Evolutionary conservation across 92 coral and sea anemone genomes (phyloP).

Genomic region (Porites divaricata): DNA sequence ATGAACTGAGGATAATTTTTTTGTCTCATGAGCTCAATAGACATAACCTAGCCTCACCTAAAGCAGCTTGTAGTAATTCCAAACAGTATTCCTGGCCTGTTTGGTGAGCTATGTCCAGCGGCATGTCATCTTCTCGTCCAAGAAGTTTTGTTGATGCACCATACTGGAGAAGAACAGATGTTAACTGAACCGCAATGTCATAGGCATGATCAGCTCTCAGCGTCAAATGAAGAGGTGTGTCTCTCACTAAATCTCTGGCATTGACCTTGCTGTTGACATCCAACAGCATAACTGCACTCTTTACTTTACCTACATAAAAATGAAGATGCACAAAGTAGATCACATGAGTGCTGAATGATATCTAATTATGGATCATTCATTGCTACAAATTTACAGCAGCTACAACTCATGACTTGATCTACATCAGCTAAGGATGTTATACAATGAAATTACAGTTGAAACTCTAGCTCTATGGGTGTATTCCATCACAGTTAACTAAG

Average conservation of each 20-base stretch:
- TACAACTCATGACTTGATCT: too few relatives aligned
- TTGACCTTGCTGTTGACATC: slow-evolving; percentile 85
- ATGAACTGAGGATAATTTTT: too few relatives aligned
- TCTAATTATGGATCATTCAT: too few relatives aligned
- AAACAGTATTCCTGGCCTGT: slow-evolving; percentile 75
- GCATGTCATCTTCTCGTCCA: slow-evolving; percentile 89
- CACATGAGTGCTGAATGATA: too few relatives aligned
- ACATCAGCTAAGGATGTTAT: too few relatives aligned
- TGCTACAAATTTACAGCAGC: too few relatives aligned
- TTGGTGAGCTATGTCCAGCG: slow-evolving; percentile 70
- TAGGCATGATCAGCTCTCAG: slow-evolving; percentile 81
- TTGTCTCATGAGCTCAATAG: too few relatives aligned
- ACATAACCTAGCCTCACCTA: slow-evolving; percentile 53
- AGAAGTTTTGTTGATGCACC: slow-evolving; percentile 84
- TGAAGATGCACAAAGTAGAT: too few relatives aligned
- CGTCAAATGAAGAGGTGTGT: slow-evolving; percentile 88
- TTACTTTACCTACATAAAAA: slow-evolving; percentile 67
- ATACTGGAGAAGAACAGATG: slow-evolving; percentile 73
- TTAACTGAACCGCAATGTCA: slow-evolving; percentile 80
- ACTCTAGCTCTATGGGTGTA: too few relatives aligned
- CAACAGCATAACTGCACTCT: slow-evolving; percentile 68
- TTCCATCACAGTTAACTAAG: too few relatives aligned
- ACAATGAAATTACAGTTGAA: too few relatives aligned
- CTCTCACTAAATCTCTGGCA: slow-evolving; percentile 84
- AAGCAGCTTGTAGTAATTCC: slow-evolving; percentile 74